Evolutionary conservation across 2,888 invertebrate genomes (phyloP).

Genomic region (Proisotoma minuta): DNA sequence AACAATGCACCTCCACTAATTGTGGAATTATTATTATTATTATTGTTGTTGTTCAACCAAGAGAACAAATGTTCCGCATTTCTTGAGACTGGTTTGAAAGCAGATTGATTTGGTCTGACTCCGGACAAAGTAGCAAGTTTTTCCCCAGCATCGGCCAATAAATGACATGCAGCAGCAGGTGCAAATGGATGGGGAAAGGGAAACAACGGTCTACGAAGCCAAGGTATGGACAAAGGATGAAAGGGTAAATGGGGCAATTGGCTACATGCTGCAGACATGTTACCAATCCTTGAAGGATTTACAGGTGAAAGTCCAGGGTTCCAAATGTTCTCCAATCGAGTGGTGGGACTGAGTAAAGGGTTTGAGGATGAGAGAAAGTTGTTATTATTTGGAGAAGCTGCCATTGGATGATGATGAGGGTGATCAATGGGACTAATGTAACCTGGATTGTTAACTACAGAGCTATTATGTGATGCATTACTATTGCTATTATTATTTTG

Average conservation of each 20-base stretch:
- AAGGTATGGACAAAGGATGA: conserved; percentile 45
- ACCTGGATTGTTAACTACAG: background rate
- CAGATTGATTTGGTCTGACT: conserved; percentile 33
- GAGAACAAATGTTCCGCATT: conserved; percentile 42
- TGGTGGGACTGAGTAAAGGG: conserved; percentile 28
- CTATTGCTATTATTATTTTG: background rate
- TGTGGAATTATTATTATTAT: conserved; percentile 1
- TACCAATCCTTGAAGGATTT: conserved; percentile 1
- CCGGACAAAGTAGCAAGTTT: conserved; percentile 25
- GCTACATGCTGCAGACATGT: conserved; percentile 14
- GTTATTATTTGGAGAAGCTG: background rate
- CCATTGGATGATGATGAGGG: background rate
- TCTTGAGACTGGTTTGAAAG: conserved; percentile 37
- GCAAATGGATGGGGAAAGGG: conserved; percentile 47
- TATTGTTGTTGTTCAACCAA: conserved; percentile 40
- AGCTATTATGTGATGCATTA: background rate
- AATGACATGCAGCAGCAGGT: conserved; percentile 27
- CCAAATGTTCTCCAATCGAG: conserved; percentile 38
- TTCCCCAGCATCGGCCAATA: conserved; percentile 8
- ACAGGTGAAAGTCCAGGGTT: conserved; percentile 38
- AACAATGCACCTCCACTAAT: conserved; percentile 16
- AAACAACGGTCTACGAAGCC: conserved; percentile 45
- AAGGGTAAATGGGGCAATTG: conserved; percentile 33
- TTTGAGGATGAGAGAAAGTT: conserved; percentile 21
- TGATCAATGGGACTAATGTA: background rate